Conservation (phyloP, 64 coral and sea anemone species). For the Pocillopora damicornis region DNA sequence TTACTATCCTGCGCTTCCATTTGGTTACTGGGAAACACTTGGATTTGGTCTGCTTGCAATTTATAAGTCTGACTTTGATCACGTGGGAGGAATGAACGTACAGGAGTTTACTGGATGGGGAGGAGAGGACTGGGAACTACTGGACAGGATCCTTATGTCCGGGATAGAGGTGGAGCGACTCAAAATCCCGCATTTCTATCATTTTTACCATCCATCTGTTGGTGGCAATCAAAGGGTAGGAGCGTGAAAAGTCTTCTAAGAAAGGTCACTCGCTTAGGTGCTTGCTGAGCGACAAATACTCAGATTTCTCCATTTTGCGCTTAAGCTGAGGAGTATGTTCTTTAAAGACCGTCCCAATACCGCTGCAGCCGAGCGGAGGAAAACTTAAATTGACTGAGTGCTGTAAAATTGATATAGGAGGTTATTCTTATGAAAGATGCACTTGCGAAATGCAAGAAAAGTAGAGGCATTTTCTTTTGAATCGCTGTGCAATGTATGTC, state of each 20-base stretch:
- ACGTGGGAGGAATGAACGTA: conserved; percentile 84
- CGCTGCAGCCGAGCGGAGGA: too few relatives aligned
- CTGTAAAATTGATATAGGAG: too few relatives aligned
- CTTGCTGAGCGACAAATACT: too few relatives aligned
- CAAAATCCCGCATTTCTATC: conserved; percentile 85
- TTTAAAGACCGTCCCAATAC: too few relatives aligned
- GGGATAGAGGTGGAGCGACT: conserved; percentile 82
- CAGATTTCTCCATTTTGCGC: too few relatives aligned
- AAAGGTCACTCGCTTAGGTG: neutral
- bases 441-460: too few relatives aligned
- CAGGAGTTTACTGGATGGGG: conserved; percentile 79
- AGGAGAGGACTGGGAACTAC: conserved; percentile 95
- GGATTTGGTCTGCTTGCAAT: conserved; percentile 86
- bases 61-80: conserved; percentile 92
- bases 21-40: conserved; percentile 88
- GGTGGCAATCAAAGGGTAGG: conserved; percentile 23
- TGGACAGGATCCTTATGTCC: conserved; percentile 82
- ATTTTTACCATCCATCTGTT: conserved; percentile 72
- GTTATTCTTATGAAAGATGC: too few relatives aligned
- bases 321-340: too few relatives aligned
- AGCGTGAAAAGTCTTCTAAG: neutral
- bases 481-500: too few relatives aligned
- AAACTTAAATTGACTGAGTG: too few relatives aligned
- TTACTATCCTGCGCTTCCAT: conserved; percentile 58
- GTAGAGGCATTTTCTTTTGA: too few relatives aligned